phyloP scores from a whole-genome alignment of 2,888 invertebrate species.

The Tinea semifulvella region DNA sequence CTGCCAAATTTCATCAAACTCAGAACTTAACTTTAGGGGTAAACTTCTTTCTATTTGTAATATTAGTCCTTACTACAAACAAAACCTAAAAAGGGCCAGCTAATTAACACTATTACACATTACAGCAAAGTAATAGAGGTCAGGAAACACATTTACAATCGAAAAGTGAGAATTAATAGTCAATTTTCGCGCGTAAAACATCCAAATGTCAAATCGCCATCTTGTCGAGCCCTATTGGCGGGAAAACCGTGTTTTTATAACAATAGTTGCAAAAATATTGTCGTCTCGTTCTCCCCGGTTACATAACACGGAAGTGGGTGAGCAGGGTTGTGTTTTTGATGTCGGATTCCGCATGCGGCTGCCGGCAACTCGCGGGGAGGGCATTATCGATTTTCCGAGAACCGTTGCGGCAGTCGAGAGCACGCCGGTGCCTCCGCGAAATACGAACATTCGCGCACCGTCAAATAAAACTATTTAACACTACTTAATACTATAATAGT shows the following conservation, averaged over 20 bases:
- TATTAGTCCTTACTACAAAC: too few species aligned
- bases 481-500: not conserved
- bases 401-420: conserved; percentile 61
- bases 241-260: conserved; percentile 35
- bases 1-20: too few species aligned
- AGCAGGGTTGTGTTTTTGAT: conserved; percentile 46
- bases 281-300: conserved; percentile 43
- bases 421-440: conserved; percentile 58
- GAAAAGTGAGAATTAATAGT: conserved; percentile 24
- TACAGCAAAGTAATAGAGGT: too few species aligned
- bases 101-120: too few species aligned
- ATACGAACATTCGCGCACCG: conserved; percentile 18
- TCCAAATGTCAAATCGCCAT: conserved; percentile 56
- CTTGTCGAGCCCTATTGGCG: conserved; percentile 43
- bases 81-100: too few species aligned
- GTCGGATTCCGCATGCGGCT: conserved; percentile 57
- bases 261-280: conserved; percentile 29
- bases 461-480: not conserved
- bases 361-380: conserved; percentile 35
- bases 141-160: not conserved
- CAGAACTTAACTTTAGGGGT: too few species aligned
- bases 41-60: too few species aligned
- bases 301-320: conserved; percentile 62
- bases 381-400: conserved; percentile 54
- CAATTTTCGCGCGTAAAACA: conserved; percentile 59